Base-by-base conservation (phyloP, 1,140 invertebrate genomes). In the Drosophila novamexicana region DNA sequence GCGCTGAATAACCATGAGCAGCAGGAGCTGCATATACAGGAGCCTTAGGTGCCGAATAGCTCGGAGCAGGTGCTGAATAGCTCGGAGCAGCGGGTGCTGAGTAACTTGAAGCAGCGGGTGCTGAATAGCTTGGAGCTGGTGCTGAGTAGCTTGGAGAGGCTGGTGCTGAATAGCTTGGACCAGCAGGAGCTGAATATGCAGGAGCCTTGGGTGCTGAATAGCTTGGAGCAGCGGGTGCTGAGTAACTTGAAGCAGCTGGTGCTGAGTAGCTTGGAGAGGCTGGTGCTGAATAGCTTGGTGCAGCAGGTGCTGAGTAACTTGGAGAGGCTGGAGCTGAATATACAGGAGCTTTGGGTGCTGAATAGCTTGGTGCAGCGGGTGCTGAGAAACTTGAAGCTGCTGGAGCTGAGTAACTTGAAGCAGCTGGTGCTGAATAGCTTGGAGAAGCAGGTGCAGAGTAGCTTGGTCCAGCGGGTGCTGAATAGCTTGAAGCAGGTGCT, bases 261-360 rank as follows among this genome's bases (percentile, higher is more conserved):
- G 72, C 72, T 18, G 72, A 71, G 37, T 75, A 75, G 10, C 49
- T 36, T 2, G 74, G 49, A 12, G 75, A 18, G 6, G 72, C 65
- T 9, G 14, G 14, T 14, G 14, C 14, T 14, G 14, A 14, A 14
- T 14, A 14, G 14, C 14, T 14, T 14, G 14, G 14, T 14, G 14
- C 14, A 14, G 14, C 64, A 7, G 72, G 52, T 10, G 72, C 72
- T 18, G 72, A 71, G 37, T 75, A 75, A 10, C 49, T 36, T 2
- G 74, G 49, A 12, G 75, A 18, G 6, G 72, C 65, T 9, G 71
- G 65, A 1, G 73, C 75, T 34, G 75, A 75, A 34, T 75, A 75
- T n/a, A n/a, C n/a, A n/a, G n/a, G n/a, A n/a, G n/a, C n/a, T n/a
- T n/a, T n/a, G n/a, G n/a, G 65, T 2, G 73, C 75, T 34, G 75